Evolutionary conservation across 2,888 invertebrate species (phyloP).

Genomic region (Synergus gifuensis): DNA sequence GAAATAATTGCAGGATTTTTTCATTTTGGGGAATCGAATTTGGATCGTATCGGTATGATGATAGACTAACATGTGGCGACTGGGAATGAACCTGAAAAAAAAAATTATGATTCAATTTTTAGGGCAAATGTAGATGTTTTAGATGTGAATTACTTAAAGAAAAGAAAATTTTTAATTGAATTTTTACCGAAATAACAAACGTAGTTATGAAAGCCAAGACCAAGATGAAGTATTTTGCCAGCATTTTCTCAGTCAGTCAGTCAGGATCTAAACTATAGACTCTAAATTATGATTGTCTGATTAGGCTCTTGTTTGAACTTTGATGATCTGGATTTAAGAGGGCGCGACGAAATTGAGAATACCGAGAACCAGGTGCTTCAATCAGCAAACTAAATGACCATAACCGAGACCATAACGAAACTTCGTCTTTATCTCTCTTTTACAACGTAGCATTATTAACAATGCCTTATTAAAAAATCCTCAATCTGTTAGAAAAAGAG

Average conservation of each 20-base stretch:
- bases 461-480: neutral
- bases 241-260: neutral
- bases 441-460: neutral
- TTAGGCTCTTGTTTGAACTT: neutral
- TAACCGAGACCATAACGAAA: neutral
- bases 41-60: slow-evolving; percentile 48
- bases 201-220: neutral
- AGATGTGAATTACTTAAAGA: neutral
- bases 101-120: too few relatives aligned
- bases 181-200: slow-evolving; percentile 2
- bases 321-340: neutral
- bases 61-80: slow-evolving; percentile 19
- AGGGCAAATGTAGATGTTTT: too few relatives aligned
- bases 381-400: neutral
- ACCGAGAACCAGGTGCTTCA: neutral
- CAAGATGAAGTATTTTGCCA: neutral
- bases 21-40: slow-evolving; percentile 56
- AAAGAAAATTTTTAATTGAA: neutral
- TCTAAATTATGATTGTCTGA: neutral
- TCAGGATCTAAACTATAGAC: neutral
- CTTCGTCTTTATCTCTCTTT: neutral
- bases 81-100: slow-evolving; percentile 44
- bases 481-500: neutral
- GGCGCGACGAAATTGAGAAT: neutral
- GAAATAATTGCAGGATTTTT: slow-evolving; percentile 52